phyloP scores from a whole-genome alignment of 2,113 vertebrate genomes.

The Gnathonemus longibarbis region DNA sequence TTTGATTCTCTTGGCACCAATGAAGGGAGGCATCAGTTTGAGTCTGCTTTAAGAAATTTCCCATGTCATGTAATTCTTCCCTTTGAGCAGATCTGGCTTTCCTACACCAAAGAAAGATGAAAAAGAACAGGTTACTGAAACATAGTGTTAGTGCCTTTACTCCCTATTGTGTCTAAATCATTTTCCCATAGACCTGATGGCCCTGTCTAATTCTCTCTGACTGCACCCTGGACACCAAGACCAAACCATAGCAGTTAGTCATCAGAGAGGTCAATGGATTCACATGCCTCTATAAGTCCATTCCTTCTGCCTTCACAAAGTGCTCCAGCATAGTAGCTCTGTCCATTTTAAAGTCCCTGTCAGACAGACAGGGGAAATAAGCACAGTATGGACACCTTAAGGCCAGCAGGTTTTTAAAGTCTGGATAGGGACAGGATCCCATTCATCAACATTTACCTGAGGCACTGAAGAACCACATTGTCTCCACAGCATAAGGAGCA shows the following conservation, averaged over 20 bases:
- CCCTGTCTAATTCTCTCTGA: not conserved
- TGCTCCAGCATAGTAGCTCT: slow-evolving; percentile 28
- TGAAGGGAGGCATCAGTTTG: not conserved
- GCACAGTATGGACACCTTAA: slow-evolving; percentile 36
- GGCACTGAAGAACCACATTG: slow-evolving; percentile 52
- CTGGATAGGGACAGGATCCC: slow-evolving; percentile 46
- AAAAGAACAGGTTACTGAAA: not conserved
- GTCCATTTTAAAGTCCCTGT: slow-evolving; percentile 32
- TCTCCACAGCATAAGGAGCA: slow-evolving; percentile 20
- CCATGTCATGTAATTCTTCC: not conserved
- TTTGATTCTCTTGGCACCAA: not conserved
- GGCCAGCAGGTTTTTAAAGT: slow-evolving; percentile 50
- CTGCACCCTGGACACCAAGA: not conserved
- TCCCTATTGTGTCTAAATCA: not conserved
- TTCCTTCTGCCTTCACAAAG: not conserved
- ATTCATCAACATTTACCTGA: slow-evolving; percentile 50
- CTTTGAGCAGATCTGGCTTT: not conserved
- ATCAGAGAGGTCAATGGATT: not conserved
- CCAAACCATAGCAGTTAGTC: not conserved
- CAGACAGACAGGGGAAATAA: slow-evolving; percentile 8
- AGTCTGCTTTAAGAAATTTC: not conserved
- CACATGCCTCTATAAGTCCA: not conserved
- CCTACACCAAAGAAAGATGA: not conserved
- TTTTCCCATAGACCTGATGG: not conserved
- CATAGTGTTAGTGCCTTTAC: not conserved